Evolutionary conservation across 2,113 vertebrate species (phyloP), one percentile per base, ranked within the genome.

Genomic region (Phylloscopus trochiloides): DNA sequence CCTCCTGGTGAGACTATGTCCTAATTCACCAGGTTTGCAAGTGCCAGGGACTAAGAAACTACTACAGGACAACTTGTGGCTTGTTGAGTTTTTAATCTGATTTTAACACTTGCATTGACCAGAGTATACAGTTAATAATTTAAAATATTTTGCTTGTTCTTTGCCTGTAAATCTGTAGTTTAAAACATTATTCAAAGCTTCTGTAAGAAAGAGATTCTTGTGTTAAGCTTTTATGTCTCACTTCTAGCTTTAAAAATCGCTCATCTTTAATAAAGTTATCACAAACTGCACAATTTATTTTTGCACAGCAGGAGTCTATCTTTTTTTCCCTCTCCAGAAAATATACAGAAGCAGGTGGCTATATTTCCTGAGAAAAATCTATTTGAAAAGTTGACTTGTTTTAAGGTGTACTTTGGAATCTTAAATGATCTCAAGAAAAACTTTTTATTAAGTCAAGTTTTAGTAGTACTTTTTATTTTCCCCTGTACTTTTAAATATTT

Each of bases 341-440:
- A 97, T 97, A 98, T 97, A 98, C 95, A 97, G 90, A 96, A 96
- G 65, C 96, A 98, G 98, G 97, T 98, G 97, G 96, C 86, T 96
- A 90, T 75, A 87, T 95, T 97, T 97, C 94, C 96, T 95, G 65
- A 91, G 71, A 94, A 91, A 79, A 91, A 81, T 73, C 31, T 29
- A 52, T 92, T 97, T 96, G 76, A 89, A 97, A 95, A 96, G 83
- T 97, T 97, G 97, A 95, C 91, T 94, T 96, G 86, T 97, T 97
- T 97, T 94, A 97, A 97, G 88, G 62, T 94, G 86, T 78, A 96
- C 51, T 92, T 84, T 43, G 67, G 55, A 91, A 89, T 95, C 76
- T 92, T 93, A 95, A 96, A 96, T 90, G 54, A 84, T 93, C 62
- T 54, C 62, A 76, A 90, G 29, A 54, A 83, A 91, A 80, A 3